These are phyloP conservation scores for Drosophila mercatorum DNA, from an alignment of 2,888 invertebrate genomes.

Conservation along the genomic window DNA sequence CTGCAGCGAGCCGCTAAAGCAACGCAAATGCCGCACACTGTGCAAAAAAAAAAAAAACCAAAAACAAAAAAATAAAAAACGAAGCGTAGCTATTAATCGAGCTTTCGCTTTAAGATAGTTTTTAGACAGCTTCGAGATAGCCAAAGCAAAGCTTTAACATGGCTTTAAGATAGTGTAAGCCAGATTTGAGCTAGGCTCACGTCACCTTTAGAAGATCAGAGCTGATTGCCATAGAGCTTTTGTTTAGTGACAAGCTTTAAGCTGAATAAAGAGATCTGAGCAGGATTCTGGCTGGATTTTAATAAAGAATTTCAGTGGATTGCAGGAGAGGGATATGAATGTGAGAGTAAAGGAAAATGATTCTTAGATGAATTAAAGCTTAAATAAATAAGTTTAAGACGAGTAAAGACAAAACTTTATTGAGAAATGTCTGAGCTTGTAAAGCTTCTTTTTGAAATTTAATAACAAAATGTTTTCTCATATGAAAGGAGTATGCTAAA, in stretches of 20 bases:
- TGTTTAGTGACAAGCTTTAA: neutral
- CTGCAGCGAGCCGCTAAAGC: neutral
- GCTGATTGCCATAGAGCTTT: neutral
- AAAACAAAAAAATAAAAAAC: neutral
- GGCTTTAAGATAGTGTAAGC: neutral
- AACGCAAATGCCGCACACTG: slow-evolving; percentile 36
- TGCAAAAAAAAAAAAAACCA: slow-evolving; percentile 12
- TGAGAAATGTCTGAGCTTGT: too few species aligned
- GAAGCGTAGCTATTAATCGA: neutral
- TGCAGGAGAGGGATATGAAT: too few species aligned
- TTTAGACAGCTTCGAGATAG: slow-evolving; percentile 1
- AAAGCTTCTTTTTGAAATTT: too few species aligned
- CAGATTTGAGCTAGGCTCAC: neutral
- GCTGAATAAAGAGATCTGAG: neutral
- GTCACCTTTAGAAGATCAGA: neutral
- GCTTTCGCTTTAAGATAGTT: slow-evolving; percentile 1
- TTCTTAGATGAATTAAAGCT: too few species aligned
- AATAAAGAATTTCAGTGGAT: too few species aligned
- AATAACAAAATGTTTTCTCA: too few species aligned
- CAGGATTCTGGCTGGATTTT: neutral
- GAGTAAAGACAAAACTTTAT: too few species aligned
- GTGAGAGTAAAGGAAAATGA: too few species aligned
- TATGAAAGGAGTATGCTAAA: neutral
- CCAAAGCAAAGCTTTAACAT: slow-evolving; percentile 1
- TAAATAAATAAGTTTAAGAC: too few species aligned